A percentile compares a stretch with the other conserved stretches of the same genome.
Evolutionary conservation across 1,140 invertebrate genomes (phyloP).

Genomic region (Saccostrea glomerata): DNA sequence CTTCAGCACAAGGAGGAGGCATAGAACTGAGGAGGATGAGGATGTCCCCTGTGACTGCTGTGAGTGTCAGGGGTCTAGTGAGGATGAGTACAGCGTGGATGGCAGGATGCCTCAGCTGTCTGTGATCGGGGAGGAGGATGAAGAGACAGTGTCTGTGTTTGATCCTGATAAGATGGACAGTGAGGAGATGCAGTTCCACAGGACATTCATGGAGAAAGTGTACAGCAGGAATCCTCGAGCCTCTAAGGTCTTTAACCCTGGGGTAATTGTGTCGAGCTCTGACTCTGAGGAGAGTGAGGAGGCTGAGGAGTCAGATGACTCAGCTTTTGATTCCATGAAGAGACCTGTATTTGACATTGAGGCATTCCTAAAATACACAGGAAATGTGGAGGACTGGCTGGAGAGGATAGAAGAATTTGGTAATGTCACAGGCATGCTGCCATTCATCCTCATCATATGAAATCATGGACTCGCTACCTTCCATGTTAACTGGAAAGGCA

Average conservation of each 20-base stretch:
- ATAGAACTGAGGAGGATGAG: neutral
- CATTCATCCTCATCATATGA: neutral
- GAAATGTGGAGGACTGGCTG: conserved; percentile 10
- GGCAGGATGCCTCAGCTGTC: conserved; percentile 12
- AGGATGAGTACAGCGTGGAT: neutral
- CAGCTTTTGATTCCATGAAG: neutral
- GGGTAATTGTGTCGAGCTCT: neutral
- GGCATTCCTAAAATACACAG: conserved; percentile 23
- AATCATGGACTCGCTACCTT: neutral
- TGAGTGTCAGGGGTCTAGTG: neutral
- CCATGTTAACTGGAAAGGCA: neutral
- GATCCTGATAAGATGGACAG: conserved; percentile 15
- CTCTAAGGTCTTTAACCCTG: conserved; percentile 12
- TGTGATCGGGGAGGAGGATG: neutral
- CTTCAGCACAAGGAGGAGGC: neutral
- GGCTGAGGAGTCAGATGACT: neutral
- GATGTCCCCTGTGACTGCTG: conserved; percentile 9
- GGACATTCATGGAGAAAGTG: conserved; percentile 23
- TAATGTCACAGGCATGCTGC: conserved; percentile 25
- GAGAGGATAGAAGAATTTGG: conserved; percentile 15
- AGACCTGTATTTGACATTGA: conserved; percentile 16
- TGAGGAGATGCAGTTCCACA: conserved; percentile 8
- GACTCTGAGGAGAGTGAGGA: neutral
- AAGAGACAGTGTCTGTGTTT: conserved; percentile 18
- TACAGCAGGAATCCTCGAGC: neutral